Evolutionary conservation across 2,888 invertebrate genomes (phyloP).

Genomic region (Xylota sylvarum): DNA sequence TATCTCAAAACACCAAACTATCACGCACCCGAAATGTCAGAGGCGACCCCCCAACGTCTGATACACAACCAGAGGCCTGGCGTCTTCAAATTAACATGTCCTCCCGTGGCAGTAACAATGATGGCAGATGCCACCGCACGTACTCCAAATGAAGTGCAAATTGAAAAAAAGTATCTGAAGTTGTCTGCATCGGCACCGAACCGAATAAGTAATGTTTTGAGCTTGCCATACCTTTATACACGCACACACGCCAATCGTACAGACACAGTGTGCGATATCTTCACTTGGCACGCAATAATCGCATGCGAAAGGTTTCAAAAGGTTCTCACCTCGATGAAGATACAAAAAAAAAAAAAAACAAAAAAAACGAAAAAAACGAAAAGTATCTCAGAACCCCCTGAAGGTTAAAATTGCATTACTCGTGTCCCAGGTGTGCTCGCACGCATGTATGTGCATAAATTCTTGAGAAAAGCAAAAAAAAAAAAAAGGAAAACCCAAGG

Average conservation of each 20-base stretch:
- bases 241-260: constrained; percentile 22
- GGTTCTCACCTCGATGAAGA: constrained; percentile 44
- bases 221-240: constrained; percentile 50
- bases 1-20: constrained; percentile 18
- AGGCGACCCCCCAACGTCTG: constrained; percentile 66
- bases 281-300: constrained; percentile 71
- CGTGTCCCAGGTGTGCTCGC: constrained; percentile 67
- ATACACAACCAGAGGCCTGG: constrained; percentile 37
- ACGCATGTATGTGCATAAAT: constrained; percentile 67
- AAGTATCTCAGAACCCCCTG: constrained; percentile 53
- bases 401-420: constrained; percentile 57
- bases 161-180: constrained; percentile 53
- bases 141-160: constrained; percentile 72
- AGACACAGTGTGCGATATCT: constrained; percentile 67
- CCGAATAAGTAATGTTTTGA: constrained; percentile 46
- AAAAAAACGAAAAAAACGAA: constrained; percentile 16
- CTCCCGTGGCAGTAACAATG: constrained; percentile 35
- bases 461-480: constrained; percentile 4
- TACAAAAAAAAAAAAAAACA: constrained; percentile 4
- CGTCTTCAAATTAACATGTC: constrained; percentile 67
- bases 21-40: constrained; percentile 54
- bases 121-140: constrained; percentile 62
- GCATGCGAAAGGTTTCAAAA: constrained; percentile 49
- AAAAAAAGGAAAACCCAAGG: constrained; percentile 14
- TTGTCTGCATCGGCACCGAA: constrained; percentile 60